Evolutionary conservation across 2,797 vertebrate genomes (phyloP), one percentile per base, ranked within the genome.

Genomic region (Notoglanidium macrostoma): DNA sequence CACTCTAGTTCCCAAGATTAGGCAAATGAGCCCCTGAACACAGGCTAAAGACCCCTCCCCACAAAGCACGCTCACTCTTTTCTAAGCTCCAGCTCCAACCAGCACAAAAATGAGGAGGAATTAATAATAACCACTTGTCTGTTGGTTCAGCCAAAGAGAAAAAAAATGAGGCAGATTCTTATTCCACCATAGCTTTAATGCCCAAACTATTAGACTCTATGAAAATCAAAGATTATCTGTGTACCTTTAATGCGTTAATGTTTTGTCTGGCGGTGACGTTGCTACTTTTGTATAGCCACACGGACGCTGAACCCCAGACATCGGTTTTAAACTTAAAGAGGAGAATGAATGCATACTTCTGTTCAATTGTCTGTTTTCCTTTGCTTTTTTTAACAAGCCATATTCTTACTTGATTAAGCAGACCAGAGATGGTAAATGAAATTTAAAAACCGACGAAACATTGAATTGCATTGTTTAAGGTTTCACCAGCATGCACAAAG

Each of bases 1-100:
- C 95, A 96, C 95, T 95, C 94, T 95, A 95, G 95, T 96, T 96
- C 96, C 94, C 95, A 96, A 96, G 95, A 96, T 96, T 96, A 96
- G 95, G 96, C 96, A 96, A 96, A 96, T 96, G 95, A 96, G 95
- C 89, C 93, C 91, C 92, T 83, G 91, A 92, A 93, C 92, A 32
- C 91, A 90, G 94, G 93, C 94, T 94, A 94, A 94, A 94, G 93
- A 94, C 93, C 91, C 89, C 88, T 91, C 51, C 90, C 87, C 63
- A 83, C 73, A 59, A 91, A 86, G 67, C 78, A 46, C 61, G 72
- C 93, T 91, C 92, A 89, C 89, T 90, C 90, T 92, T 94, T 95
- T 94, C 88, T 90, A 88, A 93, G 91, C 87, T 90, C 88, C 87
- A 89, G 87, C 89, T 87, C 76, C 54, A 78, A 93, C 90, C 89